Percentiles rank a stretch among this genome's conserved stretches.
Evolutionary conservation across 2,797 vertebrate species (phyloP).

Genomic region (Crenichthys baileyi): DNA sequence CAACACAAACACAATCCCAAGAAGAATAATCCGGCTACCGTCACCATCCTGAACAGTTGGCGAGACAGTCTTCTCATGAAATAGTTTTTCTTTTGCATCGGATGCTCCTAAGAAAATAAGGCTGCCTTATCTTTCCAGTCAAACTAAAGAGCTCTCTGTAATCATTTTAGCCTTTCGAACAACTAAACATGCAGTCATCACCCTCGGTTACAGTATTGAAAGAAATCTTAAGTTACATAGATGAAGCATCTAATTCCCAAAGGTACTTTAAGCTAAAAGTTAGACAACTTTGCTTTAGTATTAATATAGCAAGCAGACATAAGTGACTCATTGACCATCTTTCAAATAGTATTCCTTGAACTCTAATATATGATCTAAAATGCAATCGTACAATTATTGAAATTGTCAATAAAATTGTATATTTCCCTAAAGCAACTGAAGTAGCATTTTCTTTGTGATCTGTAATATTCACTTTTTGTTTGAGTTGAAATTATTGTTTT

Average conservation of each 20-base stretch:
- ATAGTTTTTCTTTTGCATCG: background rate
- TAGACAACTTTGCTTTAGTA: background rate
- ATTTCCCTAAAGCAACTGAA: background rate
- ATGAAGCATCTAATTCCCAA: background rate
- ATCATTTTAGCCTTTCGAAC: no score
- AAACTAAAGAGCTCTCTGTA: no score
- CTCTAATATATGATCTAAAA: background rate
- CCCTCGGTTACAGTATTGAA: background rate
- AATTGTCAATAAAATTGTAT: background rate
- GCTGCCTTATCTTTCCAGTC: background rate
- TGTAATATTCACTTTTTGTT: conserved; percentile 32
- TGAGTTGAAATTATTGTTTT: conserved; percentile 43
- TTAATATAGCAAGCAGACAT: background rate
- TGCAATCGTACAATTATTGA: background rate
- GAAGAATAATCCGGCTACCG: background rate
- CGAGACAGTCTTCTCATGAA: background rate
- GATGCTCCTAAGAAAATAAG: background rate
- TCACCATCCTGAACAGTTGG: background rate
- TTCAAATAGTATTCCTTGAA: background rate
- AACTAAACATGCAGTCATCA: background rate
- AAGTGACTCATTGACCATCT: background rate
- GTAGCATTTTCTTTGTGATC: background rate
- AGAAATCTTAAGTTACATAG: background rate
- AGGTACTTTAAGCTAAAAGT: background rate
- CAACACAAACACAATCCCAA: background rate